phyloP scores from a whole-genome alignment of 2,113 vertebrate genomes.

The Actenoides lindsayi region DNA sequence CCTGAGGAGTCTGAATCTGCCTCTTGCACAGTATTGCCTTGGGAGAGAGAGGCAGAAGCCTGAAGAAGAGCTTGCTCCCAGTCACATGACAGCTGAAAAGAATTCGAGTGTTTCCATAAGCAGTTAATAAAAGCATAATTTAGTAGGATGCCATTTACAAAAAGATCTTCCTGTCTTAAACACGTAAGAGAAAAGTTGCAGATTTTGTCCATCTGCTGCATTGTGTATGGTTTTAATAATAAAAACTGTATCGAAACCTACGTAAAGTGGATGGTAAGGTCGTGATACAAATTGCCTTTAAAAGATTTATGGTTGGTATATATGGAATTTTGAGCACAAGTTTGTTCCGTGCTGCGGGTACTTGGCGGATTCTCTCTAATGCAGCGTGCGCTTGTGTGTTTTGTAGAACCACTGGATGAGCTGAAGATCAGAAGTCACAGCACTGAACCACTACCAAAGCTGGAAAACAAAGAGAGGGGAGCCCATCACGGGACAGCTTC shows the following conservation, averaged over 20 bases:
- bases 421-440: constrained; percentile 87
- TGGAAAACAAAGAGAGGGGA: constrained; percentile 85
- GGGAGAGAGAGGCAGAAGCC: not conserved
- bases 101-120: not conserved
- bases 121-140: not conserved
- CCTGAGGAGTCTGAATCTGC: not conserved
- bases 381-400: not conserved
- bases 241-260: not conserved
- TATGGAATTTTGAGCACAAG: not conserved
- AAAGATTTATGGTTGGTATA: not conserved
- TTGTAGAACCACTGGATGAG: constrained; percentile 81
- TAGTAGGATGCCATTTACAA: not conserved
- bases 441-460: constrained; percentile 87
- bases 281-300: not conserved
- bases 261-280: not conserved
- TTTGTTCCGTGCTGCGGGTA: not conserved
- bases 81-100: not conserved
- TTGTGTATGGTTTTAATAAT: not conserved
- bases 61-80: not conserved
- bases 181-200: not conserved
- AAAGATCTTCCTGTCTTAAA: not conserved
- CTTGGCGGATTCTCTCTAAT: not conserved
- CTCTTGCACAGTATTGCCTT: not conserved
- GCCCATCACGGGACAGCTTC: constrained; percentile 77
- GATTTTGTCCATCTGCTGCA: not conserved